phyloP scores from a whole-genome alignment of 2,888 invertebrate genomes.

The Lycia hirtaria region DNA sequence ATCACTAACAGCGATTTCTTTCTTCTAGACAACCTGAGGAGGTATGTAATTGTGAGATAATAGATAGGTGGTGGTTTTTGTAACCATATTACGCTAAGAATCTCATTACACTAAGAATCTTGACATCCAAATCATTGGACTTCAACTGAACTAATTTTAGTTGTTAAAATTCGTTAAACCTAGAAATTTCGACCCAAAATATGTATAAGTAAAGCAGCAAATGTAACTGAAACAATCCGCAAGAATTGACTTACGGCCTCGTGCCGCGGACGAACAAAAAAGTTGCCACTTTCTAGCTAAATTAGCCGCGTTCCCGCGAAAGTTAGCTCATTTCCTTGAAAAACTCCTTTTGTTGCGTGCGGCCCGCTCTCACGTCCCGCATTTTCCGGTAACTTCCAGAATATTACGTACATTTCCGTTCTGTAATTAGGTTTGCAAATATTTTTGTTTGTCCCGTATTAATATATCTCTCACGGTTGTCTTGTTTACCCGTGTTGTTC shows the following conservation, averaged over 20 bases:
- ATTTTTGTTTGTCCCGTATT: constrained; percentile 64
- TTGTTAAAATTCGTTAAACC: background rate
- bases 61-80: no score
- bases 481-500: constrained; percentile 57
- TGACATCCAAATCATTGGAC: no score
- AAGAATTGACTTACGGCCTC: constrained; percentile 5
- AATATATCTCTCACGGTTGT: constrained; percentile 71
- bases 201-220: no score
- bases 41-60: no score
- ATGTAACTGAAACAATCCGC: background rate
- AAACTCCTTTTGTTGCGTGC: constrained; percentile 71
- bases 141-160: background rate
- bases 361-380: constrained; percentile 59
- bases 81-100: no score
- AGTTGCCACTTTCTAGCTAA: constrained; percentile 34
- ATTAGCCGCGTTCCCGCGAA: constrained; percentile 60
- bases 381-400: constrained; percentile 60
- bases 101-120: no score
- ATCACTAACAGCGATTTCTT: no score
- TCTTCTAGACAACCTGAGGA: no score
- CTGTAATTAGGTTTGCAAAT: constrained; percentile 73
- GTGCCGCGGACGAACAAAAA: constrained; percentile 1
- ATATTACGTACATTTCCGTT: constrained; percentile 65
- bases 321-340: constrained; percentile 78
- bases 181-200: no score